These are phyloP conservation scores for Luehdorfia chinensis DNA, from an alignment of 1,140 invertebrate species.

Conservation along the genomic window DNA sequence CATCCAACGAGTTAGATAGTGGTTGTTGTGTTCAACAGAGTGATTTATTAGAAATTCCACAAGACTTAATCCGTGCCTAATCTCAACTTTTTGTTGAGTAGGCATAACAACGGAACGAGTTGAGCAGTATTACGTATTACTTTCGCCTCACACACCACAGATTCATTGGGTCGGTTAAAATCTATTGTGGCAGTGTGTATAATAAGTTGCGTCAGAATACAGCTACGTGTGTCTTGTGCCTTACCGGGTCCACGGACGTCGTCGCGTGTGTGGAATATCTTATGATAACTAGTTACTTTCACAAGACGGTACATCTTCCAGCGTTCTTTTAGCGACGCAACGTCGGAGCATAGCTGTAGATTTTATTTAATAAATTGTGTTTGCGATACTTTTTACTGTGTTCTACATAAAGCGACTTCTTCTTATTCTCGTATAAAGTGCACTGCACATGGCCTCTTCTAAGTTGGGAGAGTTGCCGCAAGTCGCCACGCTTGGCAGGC, in stretches of 20 bases:
- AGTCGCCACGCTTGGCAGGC: too few species aligned
- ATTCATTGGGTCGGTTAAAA: conserved; percentile 28
- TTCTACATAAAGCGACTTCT: too few species aligned
- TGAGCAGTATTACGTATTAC: conserved; percentile 39
- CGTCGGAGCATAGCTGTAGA: too few species aligned
- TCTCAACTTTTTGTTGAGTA: not conserved
- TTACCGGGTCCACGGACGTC: conserved; percentile 35
- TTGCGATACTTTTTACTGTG: too few species aligned
- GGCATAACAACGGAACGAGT: conserved; percentile 11
- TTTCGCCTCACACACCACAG: conserved; percentile 44
- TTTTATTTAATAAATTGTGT: too few species aligned
- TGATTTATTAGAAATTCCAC: conserved; percentile 9
- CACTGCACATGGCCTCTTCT: too few species aligned
- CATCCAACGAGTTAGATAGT: too few species aligned
- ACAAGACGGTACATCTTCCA: conserved; percentile 26
- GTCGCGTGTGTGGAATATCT: conserved; percentile 54
- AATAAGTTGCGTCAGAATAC: conserved; percentile 68
- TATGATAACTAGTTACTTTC: conserved; percentile 50
- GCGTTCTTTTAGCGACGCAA: too few species aligned
- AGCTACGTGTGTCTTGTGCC: conserved; percentile 47
- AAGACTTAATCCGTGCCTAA: conserved; percentile 1
- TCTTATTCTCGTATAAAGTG: too few species aligned
- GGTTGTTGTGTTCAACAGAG: not conserved
- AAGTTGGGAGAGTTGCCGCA: too few species aligned
- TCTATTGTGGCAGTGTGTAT: conserved; percentile 55